These are phyloP conservation scores for Epizoanthus stellaris DNA, from an alignment of 92 coral and sea anemone species.

Conservation along the genomic window DNA sequence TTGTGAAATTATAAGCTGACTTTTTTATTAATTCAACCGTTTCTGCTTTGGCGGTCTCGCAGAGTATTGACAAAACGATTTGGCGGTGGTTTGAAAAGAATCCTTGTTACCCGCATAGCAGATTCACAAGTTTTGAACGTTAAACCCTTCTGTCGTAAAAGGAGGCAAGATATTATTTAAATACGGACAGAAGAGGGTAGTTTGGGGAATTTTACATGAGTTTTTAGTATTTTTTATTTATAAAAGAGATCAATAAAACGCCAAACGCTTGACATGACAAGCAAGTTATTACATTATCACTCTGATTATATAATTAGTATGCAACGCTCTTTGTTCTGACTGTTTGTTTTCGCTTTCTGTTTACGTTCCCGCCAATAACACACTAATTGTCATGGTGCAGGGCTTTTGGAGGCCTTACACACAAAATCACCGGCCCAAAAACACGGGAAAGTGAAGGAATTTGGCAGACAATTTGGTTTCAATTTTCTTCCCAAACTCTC, in stretches of 20 bases:
- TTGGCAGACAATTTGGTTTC: neutral
- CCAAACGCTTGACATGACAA: slow-evolving; percentile 58
- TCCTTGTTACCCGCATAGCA: neutral
- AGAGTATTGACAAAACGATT: slow-evolving; percentile 37
- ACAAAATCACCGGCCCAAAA: neutral
- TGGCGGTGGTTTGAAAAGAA: slow-evolving; percentile 33
- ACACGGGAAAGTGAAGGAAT: slow-evolving; percentile 7
- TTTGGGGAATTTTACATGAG: neutral
- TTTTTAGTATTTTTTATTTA: slow-evolving; percentile 42
- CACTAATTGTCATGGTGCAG: slow-evolving; percentile 55
- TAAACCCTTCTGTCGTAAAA: neutral
- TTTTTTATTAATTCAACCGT: slow-evolving; percentile 26
- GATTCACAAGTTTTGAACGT: neutral
- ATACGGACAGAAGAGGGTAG: neutral
- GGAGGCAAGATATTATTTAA: too few relatives aligned
- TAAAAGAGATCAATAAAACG: slow-evolving; percentile 54
- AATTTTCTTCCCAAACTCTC: neutral
- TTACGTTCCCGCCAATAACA: slow-evolving; percentile 75
- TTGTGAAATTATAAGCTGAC: slow-evolving; percentile 12
- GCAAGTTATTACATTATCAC: slow-evolving; percentile 72
- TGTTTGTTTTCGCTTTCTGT: slow-evolving; percentile 75
- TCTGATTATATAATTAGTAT: slow-evolving; percentile 78
- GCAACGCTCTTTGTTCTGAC: slow-evolving; percentile 66
- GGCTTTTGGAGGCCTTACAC: slow-evolving; percentile 26
- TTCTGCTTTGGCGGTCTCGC: slow-evolving; percentile 25